These are phyloP conservation scores for Melieria picta DNA, from an alignment of 2,888 invertebrate species.

Conservation along the genomic window DNA sequence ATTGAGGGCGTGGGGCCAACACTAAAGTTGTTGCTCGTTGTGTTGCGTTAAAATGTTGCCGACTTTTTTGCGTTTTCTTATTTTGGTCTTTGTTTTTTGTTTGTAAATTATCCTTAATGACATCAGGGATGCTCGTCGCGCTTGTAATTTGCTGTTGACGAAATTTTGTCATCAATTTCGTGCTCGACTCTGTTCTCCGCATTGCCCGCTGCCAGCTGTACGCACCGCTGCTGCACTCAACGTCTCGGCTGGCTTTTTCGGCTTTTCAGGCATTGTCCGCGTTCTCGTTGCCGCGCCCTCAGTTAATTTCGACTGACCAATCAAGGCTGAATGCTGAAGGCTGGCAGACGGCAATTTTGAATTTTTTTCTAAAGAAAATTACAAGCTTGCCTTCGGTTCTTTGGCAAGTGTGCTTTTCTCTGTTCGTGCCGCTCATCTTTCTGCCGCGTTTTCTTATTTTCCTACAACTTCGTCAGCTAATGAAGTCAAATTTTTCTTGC, in stretches of 20 bases:
- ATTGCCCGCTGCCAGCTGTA: too few relatives aligned
- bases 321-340: background rate
- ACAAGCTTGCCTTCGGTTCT: constrained; percentile 6
- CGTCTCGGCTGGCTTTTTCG: too few relatives aligned
- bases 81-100: background rate
- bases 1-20: too few relatives aligned
- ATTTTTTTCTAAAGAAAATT: constrained; percentile 1
- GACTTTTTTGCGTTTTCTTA: constrained; percentile 8
- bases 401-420: background rate
- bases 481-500: constrained; percentile 20
- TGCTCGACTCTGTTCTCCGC: too few relatives aligned
- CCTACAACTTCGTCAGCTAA: background rate
- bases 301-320: too few relatives aligned
- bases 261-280: too few relatives aligned
- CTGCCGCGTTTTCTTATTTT: background rate
- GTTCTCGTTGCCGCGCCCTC: too few relatives aligned
- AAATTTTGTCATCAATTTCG: constrained; percentile 12
- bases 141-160: constrained; percentile 13
- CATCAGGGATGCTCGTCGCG: constrained; percentile 11
- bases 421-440: background rate
- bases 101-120: constrained; percentile 15
- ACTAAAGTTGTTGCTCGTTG: too few relatives aligned
- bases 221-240: too few relatives aligned
- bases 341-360: background rate
- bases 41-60: too few relatives aligned